Conservation (phyloP, 1,140 invertebrate genomes). For the Pararge aegeria region DNA sequence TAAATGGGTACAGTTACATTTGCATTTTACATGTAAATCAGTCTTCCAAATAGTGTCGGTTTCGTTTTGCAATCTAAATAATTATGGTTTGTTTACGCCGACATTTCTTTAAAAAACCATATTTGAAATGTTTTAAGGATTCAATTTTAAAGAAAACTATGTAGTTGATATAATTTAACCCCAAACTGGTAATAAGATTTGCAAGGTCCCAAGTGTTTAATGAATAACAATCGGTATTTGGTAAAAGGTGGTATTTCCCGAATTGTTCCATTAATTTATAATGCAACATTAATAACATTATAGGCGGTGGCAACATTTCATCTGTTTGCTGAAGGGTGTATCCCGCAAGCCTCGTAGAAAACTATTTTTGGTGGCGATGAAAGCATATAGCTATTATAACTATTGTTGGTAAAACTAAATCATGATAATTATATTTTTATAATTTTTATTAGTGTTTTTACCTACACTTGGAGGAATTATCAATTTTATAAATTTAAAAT, state of each 20-base stretch:
- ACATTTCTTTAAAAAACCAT: too few species aligned
- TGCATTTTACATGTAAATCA: neutral
- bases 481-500: too few species aligned
- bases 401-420: too few species aligned
- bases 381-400: slow-evolving; percentile 57
- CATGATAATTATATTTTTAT: too few species aligned
- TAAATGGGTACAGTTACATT: neutral
- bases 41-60: neutral
- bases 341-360: slow-evolving; percentile 62
- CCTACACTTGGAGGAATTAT: too few species aligned
- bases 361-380: slow-evolving; percentile 56
- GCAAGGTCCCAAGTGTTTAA: too few species aligned
- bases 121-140: too few species aligned
- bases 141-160: too few species aligned
- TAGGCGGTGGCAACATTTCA: slow-evolving; percentile 34
- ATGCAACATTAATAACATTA: too few species aligned
- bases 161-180: too few species aligned
- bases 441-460: too few species aligned
- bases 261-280: slow-evolving; percentile 73
- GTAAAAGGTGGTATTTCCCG: slow-evolving; percentile 68
- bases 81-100: neutral
- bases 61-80: neutral
- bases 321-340: slow-evolving; percentile 33
- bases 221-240: slow-evolving; percentile 56
- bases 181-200: too few species aligned